Evolutionary conservation across 2,888 invertebrate genomes (phyloP).

Genomic region (Trissolcus brochymenae): DNA sequence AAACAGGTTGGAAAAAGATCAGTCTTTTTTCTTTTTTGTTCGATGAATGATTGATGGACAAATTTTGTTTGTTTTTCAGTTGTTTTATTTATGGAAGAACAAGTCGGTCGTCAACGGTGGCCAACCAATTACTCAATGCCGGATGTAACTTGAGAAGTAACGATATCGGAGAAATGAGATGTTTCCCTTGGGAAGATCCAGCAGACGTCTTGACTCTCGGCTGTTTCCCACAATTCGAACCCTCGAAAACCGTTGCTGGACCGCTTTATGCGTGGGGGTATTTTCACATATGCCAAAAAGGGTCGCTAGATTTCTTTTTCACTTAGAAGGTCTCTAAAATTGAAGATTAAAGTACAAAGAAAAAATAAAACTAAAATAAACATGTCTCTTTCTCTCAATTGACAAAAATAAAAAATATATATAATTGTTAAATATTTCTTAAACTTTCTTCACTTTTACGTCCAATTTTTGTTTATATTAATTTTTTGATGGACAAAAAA

Average conservation of each 20-base stretch:
- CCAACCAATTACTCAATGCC: slow-evolving; percentile 22
- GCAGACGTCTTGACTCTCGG: slow-evolving; percentile 18
- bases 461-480: background rate
- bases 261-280: slow-evolving; percentile 39
- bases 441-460: too few relatives aligned
- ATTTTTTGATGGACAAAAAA: background rate
- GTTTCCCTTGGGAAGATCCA: slow-evolving; percentile 27
- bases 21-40: too few relatives aligned
- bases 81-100: background rate
- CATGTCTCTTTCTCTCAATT: background rate
- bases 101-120: slow-evolving; percentile 3
- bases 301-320: slow-evolving; percentile 21
- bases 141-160: slow-evolving; percentile 26
- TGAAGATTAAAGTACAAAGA: slow-evolving; percentile 23
- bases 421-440: background rate
- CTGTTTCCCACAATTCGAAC: slow-evolving; percentile 49
- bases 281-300: slow-evolving; percentile 54
- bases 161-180: slow-evolving; percentile 7
- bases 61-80: too few relatives aligned
- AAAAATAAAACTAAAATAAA: slow-evolving; percentile 17
- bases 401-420: background rate
- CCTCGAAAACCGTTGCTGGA: slow-evolving; percentile 36
- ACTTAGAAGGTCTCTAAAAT: slow-evolving; percentile 11
- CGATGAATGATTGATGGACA: too few relatives aligned
- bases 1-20: too few relatives aligned